phyloP scores from a whole-genome alignment of 1,140 invertebrate genomes.

The Ptiloglossa arizonensis region DNA sequence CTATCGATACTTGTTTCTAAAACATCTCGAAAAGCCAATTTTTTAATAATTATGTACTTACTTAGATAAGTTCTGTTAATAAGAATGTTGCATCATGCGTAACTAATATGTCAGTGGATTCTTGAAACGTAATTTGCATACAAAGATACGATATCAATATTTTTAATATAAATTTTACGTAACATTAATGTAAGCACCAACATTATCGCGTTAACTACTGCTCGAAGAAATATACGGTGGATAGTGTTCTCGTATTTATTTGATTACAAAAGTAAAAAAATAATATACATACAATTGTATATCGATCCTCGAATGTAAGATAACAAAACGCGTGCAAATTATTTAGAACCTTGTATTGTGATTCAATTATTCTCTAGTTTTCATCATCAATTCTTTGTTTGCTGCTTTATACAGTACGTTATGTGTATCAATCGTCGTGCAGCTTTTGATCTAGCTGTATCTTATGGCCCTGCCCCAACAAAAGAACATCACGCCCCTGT shows the following conservation, averaged over 20 bases:
- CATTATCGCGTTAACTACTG: too few species aligned
- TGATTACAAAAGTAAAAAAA: too few species aligned
- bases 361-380: background rate
- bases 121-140: background rate
- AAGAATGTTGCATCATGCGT: constrained; percentile 5
- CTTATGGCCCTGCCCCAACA: constrained; percentile 40
- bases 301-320: too few species aligned
- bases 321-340: background rate
- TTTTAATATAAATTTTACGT: background rate
- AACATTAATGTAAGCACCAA: background rate
- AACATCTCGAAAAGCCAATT: background rate
- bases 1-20: background rate
- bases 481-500: constrained; percentile 48
- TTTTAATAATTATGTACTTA: background rate
- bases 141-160: background rate
- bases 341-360: background rate
- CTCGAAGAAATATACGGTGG: too few species aligned
- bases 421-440: constrained; percentile 11
- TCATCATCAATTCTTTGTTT: constrained; percentile 6
- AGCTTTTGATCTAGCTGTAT: constrained; percentile 13
- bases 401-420: background rate
- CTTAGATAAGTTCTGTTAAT: background rate
- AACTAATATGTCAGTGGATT: background rate
- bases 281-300: too few species aligned
- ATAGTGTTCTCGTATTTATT: too few species aligned